Evolutionary conservation across 2,797 vertebrate genomes (phyloP), one percentile per base, ranked within the genome.

Genomic region (Rallus crepitans): DNA sequence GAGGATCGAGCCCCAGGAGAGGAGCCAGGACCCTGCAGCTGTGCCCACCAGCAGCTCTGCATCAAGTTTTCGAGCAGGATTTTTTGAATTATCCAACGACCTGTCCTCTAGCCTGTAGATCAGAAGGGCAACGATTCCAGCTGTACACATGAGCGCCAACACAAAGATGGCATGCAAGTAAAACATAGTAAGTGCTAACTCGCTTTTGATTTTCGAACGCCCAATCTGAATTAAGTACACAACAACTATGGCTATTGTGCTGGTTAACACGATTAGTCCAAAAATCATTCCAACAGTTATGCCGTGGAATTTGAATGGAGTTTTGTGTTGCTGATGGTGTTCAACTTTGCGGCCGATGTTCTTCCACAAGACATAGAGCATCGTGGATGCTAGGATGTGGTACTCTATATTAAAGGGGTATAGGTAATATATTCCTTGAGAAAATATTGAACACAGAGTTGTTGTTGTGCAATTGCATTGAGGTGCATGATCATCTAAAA

Each of bases 401-500:
- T 99, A 99, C 94, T 99, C 99, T 4, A 99, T 99, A 96, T 99
- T 99, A 97, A 99, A 99, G 31, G 99, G 99, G 83, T 99, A 99
- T 25, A 99, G 98, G 85, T 99, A 99, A 95, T 99, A 99, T 76
- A 99, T 98, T 81, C 99, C 99, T 60, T 98, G 98, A 66, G 98
- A 98, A 97, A 99, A 98, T 97, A 99, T 98, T 0, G 98, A 97
- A 94, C 99, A 99, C 27, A 99, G 98, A 23, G 97, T 98, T 39
- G 98, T 98, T 19, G 98, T 98, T 1, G 98, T 98, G 96, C 99
- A 99, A 92, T 99, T 99, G 93, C 99, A 99, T 6, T 97, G 92
- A 12, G 98, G 98, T 6, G 98, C 98, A 30, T 98, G 96, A 59
- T 98, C 98, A 59, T 98, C 99, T 98, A 98, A 52, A 93, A 96